phyloP scores from a whole-genome alignment of 1,140 invertebrate species.

The Idris sp. region DNA sequence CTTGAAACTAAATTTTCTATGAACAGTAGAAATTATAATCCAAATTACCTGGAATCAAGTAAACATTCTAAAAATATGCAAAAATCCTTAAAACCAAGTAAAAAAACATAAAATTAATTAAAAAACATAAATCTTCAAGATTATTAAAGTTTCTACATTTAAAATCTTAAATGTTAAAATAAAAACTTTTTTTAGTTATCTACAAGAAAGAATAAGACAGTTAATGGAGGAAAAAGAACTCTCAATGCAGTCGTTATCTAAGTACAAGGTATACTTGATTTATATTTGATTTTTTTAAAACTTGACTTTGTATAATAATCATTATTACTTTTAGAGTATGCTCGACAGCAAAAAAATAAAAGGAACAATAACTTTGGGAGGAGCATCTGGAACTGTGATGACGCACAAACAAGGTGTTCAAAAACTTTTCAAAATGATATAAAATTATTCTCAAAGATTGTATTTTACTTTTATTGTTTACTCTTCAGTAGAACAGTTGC shows the following conservation, averaged over 20 bases:
- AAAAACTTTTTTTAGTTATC: conserved; percentile 78
- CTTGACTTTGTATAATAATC: neutral
- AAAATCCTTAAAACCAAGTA: no score
- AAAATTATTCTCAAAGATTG: no score
- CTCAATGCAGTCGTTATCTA: conserved; percentile 83
- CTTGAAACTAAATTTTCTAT: neutral
- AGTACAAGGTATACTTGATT: conserved; percentile 82
- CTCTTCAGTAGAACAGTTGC: conserved; percentile 83
- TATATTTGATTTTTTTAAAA: no score
- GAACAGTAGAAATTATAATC: no score
- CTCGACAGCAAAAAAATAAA: conserved; percentile 81
- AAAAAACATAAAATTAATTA: no score
- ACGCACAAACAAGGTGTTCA: conserved; percentile 81
- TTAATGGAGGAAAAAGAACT: conserved; percentile 88
- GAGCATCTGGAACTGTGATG: conserved; percentile 79
- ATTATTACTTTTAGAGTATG: conserved; percentile 76
- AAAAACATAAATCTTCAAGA: no score
- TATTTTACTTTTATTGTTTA: no score
- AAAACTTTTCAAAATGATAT: neutral
- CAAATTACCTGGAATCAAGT: no score
- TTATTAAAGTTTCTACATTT: no score
- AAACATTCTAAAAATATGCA: no score
- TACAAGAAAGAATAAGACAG: conserved; percentile 89
- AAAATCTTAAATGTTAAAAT: neutral
- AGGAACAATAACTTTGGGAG: conserved; percentile 81